A percentile compares a stretch with the other conserved stretches of the same genome.
These are phyloP conservation scores for Andricus quercusramuli DNA, from an alignment of 2,888 invertebrate genomes.

Conservation along the genomic window DNA sequence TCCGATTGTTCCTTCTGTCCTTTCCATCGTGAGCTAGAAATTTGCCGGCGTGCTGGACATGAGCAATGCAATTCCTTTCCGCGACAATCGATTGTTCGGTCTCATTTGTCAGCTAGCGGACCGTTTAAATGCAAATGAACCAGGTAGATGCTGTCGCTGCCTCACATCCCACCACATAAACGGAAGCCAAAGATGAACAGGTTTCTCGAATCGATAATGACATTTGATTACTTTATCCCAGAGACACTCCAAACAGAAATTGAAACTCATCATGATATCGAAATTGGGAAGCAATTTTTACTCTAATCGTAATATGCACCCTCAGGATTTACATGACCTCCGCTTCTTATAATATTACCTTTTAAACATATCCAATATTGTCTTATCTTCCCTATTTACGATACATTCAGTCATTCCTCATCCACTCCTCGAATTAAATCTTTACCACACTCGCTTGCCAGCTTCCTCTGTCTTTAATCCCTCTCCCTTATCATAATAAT, in stretches of 20 bases:
- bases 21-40: conserved; percentile 63
- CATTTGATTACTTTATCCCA: conserved; percentile 51
- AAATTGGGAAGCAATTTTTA: background rate
- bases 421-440: no score
- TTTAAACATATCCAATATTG: no score
- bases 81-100: conserved; percentile 70
- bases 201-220: conserved; percentile 51
- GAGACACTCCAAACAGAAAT: conserved; percentile 6
- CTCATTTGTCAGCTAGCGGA: conserved; percentile 73
- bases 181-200: conserved; percentile 43
- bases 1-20: conserved; percentile 64
- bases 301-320: no score
- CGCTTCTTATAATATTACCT: no score
- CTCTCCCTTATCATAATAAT: no score
- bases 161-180: background rate
- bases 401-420: no score
- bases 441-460: no score
- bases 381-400: no score
- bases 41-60: conserved; percentile 59
- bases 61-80: conserved; percentile 39
- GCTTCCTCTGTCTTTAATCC: no score
- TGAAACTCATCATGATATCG: background rate
- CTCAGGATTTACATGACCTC: no score
- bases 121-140: conserved; percentile 73
- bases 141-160: background rate